Evolutionary conservation across 92 coral and sea anemone species (phyloP), one percentile per base, ranked within the genome.

Genomic region (Heteractis magnifica): DNA sequence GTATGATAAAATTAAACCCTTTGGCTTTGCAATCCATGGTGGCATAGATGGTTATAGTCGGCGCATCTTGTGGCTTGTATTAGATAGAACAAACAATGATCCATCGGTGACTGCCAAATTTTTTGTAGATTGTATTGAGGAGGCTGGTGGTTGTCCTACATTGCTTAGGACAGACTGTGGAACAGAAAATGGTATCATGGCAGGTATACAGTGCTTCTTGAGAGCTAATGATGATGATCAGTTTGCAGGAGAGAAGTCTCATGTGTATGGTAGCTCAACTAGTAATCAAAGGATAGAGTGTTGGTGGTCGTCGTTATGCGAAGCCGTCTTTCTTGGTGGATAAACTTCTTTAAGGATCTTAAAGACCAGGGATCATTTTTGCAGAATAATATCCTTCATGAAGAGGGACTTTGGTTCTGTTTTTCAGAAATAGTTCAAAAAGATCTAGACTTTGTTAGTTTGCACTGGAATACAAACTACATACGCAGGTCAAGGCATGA

Each of bases 21-120:
- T 55, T 79, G 83, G 83, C 59, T 76, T 84, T 49, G 56, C 87
- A 48, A 83, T 83, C 83, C 82, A 83, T 83, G 86, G 82, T 83
- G 89, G 80, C 20, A 79, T 80, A 49, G 88, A 85, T 79, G 90
- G 90, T 6, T 87, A 87, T 65, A 87, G 87, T 71, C 82, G 90
- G 0, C 77, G 87, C 51, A 79, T 87, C 4, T 51, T 87, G 87
- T 87, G 90, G 90, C 86, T 87, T 26, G 60, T 76, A 71, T 82
- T 87, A 52, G 79, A 78, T 52, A 87, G 88, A 77, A 84, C 83
- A 6, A 84, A 84, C 23, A 65, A 84, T 49, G 58, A 84, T 55
- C 88, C 88, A 26, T 16, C 65, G 7, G 88, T 85, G 20, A 65
- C 65, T 15, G 83, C 83, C 49, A 77, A 65, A 14, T 77, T 49